Percentiles rank a stretch among this genome's conserved stretches.
Evolutionary conservation across 2,797 vertebrate genomes (phyloP).

Genomic region (Parauchenoglanis punctatus): DNA sequence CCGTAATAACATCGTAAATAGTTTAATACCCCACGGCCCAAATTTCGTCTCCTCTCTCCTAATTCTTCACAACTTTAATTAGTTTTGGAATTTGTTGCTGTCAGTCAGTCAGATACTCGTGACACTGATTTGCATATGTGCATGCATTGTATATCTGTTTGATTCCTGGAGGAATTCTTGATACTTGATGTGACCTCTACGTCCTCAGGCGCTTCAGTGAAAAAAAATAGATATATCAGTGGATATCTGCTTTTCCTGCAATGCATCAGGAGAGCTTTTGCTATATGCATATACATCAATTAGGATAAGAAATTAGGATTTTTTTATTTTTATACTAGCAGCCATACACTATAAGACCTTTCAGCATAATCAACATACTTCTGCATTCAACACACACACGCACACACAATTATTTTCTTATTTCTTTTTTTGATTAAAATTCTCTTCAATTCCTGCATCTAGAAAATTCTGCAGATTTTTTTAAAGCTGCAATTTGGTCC

Average conservation of each 20-base stretch:
- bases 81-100: conserved; percentile 40
- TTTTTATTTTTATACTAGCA: background rate
- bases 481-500: background rate
- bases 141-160: conserved; percentile 16
- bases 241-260: background rate
- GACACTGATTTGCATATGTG: conserved; percentile 32
- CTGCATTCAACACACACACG: conserved; percentile 15
- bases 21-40: conserved; percentile 31
- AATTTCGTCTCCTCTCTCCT: conserved; percentile 18
- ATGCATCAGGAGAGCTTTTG: background rate
- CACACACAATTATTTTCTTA: background rate
- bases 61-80: conserved; percentile 27
- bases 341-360: background rate
- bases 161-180: conserved; percentile 16
- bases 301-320: background rate
- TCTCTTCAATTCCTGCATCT: background rate
- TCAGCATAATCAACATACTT: conserved; percentile 26
- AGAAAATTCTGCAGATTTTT: background rate
- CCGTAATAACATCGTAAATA: conserved; percentile 36
- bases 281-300: background rate
- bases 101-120: conserved; percentile 31
- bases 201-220: background rate
- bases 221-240: background rate
- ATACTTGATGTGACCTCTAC: conserved; percentile 6
- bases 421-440: background rate